Base-by-base conservation (phyloP, 2,888 invertebrate genomes). In the Caenorhabditis sp. region DNA sequence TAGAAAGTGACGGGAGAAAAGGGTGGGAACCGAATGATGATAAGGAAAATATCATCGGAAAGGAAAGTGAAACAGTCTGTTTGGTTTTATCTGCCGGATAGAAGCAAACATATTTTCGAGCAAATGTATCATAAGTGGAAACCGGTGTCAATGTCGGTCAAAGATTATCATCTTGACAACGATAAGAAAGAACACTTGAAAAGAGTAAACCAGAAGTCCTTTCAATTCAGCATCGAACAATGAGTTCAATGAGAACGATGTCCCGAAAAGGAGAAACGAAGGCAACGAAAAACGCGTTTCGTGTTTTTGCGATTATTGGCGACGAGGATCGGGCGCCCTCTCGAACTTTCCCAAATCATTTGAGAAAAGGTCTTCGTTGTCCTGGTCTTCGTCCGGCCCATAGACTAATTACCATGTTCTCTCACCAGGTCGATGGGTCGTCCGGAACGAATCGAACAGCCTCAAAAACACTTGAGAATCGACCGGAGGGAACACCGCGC, bases 311-410 rank as follows among this genome's bases (percentile, higher is more conserved):
- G 52, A 52, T 52, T 52, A 39, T 52, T 52, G 26, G 22, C 52
- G 41, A 39, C 11, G 52, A 52, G 52, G 52, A 52, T 13, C 20
- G 15, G 35, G 52, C 37, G 37, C 37, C 39, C 53, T 39, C 53
- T 50, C 61, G 61, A 61, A 65, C 46, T 65, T 55, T 65, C 65
- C 65, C 55, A 65, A 41, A 63, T 63, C 52, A 53, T 53, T 65
- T 52, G 63, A 45, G 50, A 43, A 41, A 43, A 45, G 35, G 45
- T 24, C 43, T 24, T 20, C n/a, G 20, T 17, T 13, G 20, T 26
- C 26, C 52, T 30, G 41, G 55, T 45, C 30, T 30, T 22, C 22
- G 22, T 32, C 22, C 45, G 20, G 30, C 35, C 52, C 26, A 53
- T 39, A 35, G 53, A 55, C 65, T 65, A 65, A 65, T 65, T 65